phyloP scores from a whole-genome alignment of 2,888 invertebrate species.

The Troilus luridus region DNA sequence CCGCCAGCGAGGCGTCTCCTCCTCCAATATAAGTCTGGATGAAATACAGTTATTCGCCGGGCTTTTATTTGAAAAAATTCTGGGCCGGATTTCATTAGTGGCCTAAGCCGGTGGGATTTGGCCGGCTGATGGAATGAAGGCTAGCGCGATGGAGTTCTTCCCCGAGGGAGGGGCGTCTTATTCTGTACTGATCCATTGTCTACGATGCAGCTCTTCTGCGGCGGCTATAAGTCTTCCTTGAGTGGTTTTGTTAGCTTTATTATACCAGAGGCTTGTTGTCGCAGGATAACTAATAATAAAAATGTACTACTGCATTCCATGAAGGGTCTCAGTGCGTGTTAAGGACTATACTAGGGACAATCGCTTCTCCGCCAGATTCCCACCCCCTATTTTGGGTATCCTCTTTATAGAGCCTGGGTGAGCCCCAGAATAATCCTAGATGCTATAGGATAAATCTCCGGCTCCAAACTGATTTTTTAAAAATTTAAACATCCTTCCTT shows the following conservation, averaged over 20 bases:
- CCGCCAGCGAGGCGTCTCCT: neutral
- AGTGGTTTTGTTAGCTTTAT: neutral
- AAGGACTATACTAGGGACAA: no score
- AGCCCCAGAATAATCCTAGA: no score
- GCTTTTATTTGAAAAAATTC: constrained; percentile 47
- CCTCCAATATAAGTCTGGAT: constrained; percentile 23
- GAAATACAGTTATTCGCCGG: constrained; percentile 36
- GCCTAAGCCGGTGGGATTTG: constrained; percentile 40
- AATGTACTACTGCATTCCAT: no score
- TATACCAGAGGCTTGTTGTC: neutral
- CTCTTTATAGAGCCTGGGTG: no score
- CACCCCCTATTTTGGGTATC: no score
- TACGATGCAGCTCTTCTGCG: constrained; percentile 28
- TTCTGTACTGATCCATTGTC: neutral
- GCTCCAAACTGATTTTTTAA: no score
- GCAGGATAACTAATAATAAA: neutral
- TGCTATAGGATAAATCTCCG: no score
- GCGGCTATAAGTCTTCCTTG: neutral
- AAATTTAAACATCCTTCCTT: no score
- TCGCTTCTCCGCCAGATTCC: no score
- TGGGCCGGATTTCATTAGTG: constrained; percentile 19
- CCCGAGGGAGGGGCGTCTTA: neutral
- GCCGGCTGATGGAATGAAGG: constrained; percentile 47
- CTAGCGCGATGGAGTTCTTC: constrained; percentile 18
- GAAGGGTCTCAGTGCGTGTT: no score